Conservation (phyloP, 1,140 invertebrate genomes). For the Rhyzopertha dominica region DNA sequence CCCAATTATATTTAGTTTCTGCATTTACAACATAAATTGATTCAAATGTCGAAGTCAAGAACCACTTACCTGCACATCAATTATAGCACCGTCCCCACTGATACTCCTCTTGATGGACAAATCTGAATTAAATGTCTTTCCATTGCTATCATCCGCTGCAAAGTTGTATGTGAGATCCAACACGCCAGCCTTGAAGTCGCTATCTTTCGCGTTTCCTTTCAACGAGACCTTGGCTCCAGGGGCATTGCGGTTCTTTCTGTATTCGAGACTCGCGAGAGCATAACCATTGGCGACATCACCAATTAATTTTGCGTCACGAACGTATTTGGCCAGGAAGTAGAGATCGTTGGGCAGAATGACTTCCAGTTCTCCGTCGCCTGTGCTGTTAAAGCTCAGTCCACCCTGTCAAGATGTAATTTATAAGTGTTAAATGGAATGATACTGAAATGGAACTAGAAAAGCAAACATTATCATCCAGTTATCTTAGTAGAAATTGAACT, state of each 20-base stretch:
- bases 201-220: conserved; percentile 39
- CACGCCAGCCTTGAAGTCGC: conserved; percentile 45
- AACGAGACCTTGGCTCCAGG: conserved; percentile 45
- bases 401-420: too few species aligned
- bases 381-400: too few species aligned
- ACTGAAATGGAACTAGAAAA: too few species aligned
- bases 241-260: conserved; percentile 51
- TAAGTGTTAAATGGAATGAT: too few species aligned
- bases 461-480: too few species aligned
- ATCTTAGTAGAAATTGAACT: too few species aligned
- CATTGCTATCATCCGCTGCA: conserved; percentile 36
- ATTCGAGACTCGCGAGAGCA: conserved; percentile 46
- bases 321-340: conserved; percentile 48
- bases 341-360: conserved; percentile 54
- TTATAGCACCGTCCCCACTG: conserved; percentile 43
- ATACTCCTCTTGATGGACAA: conserved; percentile 41
- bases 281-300: conserved; percentile 47
- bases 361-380: conserved; percentile 47
- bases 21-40: too few species aligned
- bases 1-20: too few species aligned
- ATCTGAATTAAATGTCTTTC: conserved; percentile 45
- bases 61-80: conserved; percentile 41
- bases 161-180: conserved; percentile 41
- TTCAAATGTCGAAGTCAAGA: conserved; percentile 5
- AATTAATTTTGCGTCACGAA: conserved; percentile 42